phyloP scores from a whole-genome alignment of 2,797 vertebrate genomes.

The Pangasius krempfi region DNA sequence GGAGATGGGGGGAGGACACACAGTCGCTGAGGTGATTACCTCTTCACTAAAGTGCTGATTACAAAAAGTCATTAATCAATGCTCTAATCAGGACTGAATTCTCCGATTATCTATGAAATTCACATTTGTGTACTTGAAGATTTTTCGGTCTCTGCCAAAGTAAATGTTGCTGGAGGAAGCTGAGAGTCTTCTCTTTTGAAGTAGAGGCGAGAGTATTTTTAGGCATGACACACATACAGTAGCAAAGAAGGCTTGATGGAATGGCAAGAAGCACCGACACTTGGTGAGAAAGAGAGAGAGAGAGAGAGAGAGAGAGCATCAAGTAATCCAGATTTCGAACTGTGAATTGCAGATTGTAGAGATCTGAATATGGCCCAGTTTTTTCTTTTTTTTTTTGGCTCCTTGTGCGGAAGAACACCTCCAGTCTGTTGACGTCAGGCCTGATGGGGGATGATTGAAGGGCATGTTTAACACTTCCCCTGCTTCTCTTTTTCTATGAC shows the following conservation, averaged over 20 bases:
- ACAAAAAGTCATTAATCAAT: constrained; percentile 48
- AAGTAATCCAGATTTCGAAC: constrained; percentile 53
- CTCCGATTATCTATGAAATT: constrained; percentile 46
- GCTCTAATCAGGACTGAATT: constrained; percentile 48
- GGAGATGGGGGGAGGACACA: not conserved
- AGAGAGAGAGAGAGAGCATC: constrained; percentile 34
- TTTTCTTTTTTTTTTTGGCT: constrained; percentile 63
- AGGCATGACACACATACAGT: constrained; percentile 57
- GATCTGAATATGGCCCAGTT: constrained; percentile 71
- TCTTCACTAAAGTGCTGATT: constrained; percentile 53
- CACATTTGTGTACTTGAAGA: constrained; percentile 39
- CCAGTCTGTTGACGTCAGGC: constrained; percentile 58
- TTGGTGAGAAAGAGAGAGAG: constrained; percentile 36
- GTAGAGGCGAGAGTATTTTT: constrained; percentile 54
- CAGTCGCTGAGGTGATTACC: constrained; percentile 42
- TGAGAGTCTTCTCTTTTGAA: constrained; percentile 53
- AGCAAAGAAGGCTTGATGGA: constrained; percentile 38
- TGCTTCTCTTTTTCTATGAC: constrained; percentile 31
- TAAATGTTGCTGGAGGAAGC: constrained; percentile 47
- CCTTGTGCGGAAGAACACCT: constrained; percentile 61
- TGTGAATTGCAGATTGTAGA: constrained; percentile 57
- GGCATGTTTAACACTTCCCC: constrained; percentile 41
- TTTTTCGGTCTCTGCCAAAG: constrained; percentile 33
- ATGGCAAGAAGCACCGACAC: constrained; percentile 15
- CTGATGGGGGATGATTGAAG: constrained; percentile 50